Percentiles rank a stretch among this genome's conserved stretches.
phyloP scores from a whole-genome alignment of 2,888 invertebrate genomes.

The Sabatieria punctata region DNA sequence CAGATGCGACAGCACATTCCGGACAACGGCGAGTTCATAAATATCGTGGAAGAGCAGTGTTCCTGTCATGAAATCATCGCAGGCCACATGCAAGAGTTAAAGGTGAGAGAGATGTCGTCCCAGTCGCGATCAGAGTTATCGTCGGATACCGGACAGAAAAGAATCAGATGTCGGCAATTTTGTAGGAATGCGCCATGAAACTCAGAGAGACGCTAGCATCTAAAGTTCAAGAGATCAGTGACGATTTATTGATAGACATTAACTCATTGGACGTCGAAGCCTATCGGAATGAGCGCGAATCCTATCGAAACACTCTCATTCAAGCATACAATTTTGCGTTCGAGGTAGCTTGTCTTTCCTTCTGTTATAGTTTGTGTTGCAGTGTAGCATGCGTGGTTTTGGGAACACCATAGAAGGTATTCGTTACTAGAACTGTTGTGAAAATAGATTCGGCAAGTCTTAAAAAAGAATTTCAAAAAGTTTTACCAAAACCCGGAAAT shows the following conservation, averaged over 20 bases:
- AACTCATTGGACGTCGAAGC: neutral
- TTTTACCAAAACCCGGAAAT: too few species aligned
- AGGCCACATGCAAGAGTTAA: conserved; percentile 46
- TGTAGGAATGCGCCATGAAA: conserved; percentile 43
- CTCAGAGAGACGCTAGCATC: conserved; percentile 43
- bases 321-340: conserved; percentile 77
- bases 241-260: conserved; percentile 37
- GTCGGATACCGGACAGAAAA: too few species aligned
- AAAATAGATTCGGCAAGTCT: too few species aligned
- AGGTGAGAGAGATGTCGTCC: too few species aligned
- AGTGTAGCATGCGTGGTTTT: too few species aligned
- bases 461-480: too few species aligned
- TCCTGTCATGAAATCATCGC: conserved; percentile 43
- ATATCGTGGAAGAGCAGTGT: conserved; percentile 35
- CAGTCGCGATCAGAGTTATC: neutral
- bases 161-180: too few species aligned
- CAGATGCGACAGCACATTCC: conserved; percentile 23
- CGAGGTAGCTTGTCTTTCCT: conserved; percentile 49
- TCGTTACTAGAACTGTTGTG: too few species aligned
- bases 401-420: too few species aligned
- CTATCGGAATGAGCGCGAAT: conserved; percentile 39
- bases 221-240: conserved; percentile 44
- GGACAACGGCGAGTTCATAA: conserved; percentile 22
- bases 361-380: neutral
- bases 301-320: conserved; percentile 57